Base-by-base conservation (phyloP, 2,888 invertebrate genomes). In the Dynastes maya region DNA sequence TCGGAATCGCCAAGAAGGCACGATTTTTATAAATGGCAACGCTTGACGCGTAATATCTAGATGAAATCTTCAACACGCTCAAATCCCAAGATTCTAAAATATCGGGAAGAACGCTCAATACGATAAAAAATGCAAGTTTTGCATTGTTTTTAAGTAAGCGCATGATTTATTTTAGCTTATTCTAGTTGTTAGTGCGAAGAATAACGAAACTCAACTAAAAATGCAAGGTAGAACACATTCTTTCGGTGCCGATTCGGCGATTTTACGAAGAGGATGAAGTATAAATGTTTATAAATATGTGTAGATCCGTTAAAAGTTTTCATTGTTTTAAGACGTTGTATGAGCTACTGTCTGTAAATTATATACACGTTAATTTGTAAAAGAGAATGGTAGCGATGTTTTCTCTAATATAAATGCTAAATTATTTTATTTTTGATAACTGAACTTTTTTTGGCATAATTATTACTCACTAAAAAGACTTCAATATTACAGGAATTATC, bases 1-100 rank as follows among this genome's bases (percentile, higher is more conserved):
- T 84, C 2, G 90, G 89, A 72, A 90, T 82, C 1, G 89, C 86
- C 16, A 90, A 81, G 84, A 89, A 90, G 5, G 87, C 89, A 53
- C 88, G 86, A 79, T 87, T 88, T 81, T 86, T 86, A 84, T 88
- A 89, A 11, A 89, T 83, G 0, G 87, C 85, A 29, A 89, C 86
- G 82, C 87, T 88, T 77, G 87, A 87, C 40, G 88, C 80, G 72
- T 85, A 87, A 82, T 86, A 86, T 78, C 84, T 82, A 45, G 81
- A 76, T 53, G 80, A 78, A 29, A 87, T 83, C 32, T 84, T 85
- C 27, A 84, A 81, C 76, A 78, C 78, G 58, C 78, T 82, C 71
- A 86, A 81, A 80, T 84, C 82, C 85, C 84, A 86, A 55, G 70
- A 72, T 51, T 64, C 9, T 32, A 53, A 37, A 22, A 27, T 61